Evolutionary conservation across 2,113 vertebrate genomes (phyloP).

Genomic region (Butorides virescens): DNA sequence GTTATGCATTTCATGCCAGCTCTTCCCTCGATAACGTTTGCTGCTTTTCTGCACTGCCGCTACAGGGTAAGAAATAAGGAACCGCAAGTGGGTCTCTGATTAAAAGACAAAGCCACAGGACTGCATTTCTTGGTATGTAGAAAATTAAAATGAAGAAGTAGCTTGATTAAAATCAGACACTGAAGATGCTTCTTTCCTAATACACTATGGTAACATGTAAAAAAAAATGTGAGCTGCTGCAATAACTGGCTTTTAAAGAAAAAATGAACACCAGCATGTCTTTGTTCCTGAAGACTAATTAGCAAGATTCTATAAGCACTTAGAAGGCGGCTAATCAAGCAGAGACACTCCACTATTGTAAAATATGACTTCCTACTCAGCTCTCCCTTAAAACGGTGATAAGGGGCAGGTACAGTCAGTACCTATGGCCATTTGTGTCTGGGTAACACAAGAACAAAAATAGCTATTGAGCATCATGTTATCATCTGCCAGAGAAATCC

Average conservation of each 20-base stretch:
- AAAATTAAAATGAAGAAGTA: constrained; percentile 29
- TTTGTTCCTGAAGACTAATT: constrained; percentile 35
- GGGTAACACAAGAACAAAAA: neutral
- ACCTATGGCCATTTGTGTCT: neutral
- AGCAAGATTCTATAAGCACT: neutral
- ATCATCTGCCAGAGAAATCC: neutral
- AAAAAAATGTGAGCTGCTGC: neutral
- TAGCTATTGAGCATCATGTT: neutral
- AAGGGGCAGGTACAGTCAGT: neutral
- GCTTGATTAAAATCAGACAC: constrained; percentile 41
- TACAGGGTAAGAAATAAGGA: neutral
- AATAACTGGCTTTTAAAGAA: neutral
- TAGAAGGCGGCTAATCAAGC: constrained; percentile 2
- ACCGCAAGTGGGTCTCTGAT: neutral
- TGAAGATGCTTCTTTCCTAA: neutral
- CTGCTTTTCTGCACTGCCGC: neutral
- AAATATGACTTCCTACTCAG: neutral
- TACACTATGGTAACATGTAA: neutral
- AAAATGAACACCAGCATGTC: neutral
- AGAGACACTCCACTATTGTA: neutral
- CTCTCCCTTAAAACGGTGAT: neutral
- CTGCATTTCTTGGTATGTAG: neutral
- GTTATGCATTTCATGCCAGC: neutral
- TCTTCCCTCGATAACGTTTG: neutral
- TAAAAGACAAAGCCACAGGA: constrained; percentile 6